Conservation (phyloP, 2,888 invertebrate genomes). For the Microplitis manilae region DNA sequence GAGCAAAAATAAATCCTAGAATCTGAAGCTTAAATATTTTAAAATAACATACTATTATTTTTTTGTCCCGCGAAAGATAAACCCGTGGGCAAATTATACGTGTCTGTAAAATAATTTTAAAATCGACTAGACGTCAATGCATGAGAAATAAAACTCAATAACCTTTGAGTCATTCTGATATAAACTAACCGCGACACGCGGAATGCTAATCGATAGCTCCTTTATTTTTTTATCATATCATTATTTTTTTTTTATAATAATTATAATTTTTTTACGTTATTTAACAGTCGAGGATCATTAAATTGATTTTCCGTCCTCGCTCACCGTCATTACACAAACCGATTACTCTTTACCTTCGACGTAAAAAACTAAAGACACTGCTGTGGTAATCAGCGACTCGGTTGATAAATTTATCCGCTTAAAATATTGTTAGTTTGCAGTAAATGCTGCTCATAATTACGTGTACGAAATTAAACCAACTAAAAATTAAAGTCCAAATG, state of each 20-base stretch:
- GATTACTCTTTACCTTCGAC: constrained; percentile 12
- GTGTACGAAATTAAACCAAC: constrained; percentile 48
- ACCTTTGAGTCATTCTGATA: constrained; percentile 26
- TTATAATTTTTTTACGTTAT: constrained; percentile 36
- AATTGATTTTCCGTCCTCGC: constrained; percentile 19
- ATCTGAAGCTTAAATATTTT: background rate
- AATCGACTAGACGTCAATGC: too few relatives aligned
- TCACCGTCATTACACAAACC: constrained; percentile 7
- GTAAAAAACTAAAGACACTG: background rate
- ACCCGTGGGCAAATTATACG: background rate
- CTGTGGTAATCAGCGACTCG: background rate
- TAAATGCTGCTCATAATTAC: too few relatives aligned
- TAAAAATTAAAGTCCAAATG: constrained; percentile 46
- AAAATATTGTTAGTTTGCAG: constrained; percentile 43
- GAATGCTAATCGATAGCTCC: constrained; percentile 27
- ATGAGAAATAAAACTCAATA: background rate
- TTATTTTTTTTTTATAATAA: constrained; percentile 22
- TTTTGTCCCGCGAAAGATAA: background rate
- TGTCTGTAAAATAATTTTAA: background rate
- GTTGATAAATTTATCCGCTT: constrained; percentile 24
- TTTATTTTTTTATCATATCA: background rate
- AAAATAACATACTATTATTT: constrained; percentile 2
- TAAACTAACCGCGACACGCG: constrained; percentile 25
- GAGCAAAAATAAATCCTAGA: background rate
- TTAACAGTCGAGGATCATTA: constrained; percentile 22